Percentiles rank a stretch among this genome's conserved stretches.
phyloP scores from a whole-genome alignment of 1,140 invertebrate species.

The Akabosia matsudoensis region DNA sequence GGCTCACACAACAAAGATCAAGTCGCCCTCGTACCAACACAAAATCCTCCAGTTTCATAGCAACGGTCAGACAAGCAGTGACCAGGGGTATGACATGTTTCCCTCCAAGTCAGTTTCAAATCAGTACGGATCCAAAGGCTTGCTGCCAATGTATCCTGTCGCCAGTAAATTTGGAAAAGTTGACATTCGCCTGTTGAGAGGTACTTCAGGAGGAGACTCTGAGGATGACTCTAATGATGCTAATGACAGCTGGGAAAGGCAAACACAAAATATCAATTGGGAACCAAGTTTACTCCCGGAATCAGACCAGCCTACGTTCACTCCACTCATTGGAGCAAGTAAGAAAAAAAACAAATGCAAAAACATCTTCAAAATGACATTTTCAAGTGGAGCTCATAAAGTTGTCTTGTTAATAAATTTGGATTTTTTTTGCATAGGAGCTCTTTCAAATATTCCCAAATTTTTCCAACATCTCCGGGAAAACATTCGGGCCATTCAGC shows the following conservation, averaged over 20 bases:
- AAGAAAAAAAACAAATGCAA: slow-evolving; percentile 9
- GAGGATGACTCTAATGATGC: slow-evolving; percentile 5
- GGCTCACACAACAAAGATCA: slow-evolving; percentile 21
- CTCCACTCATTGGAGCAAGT: slow-evolving; percentile 37
- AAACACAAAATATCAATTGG: not conserved
- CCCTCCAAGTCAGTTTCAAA: not conserved
- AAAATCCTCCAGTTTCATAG: slow-evolving; percentile 28
- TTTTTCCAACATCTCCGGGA: slow-evolving; percentile 44
- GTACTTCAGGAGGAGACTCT: not conserved
- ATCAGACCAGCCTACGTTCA: slow-evolving; percentile 26
- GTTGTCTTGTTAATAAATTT: too few species aligned
- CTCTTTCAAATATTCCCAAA: slow-evolving; percentile 42
- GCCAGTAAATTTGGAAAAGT: not conserved
- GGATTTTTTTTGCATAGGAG: slow-evolving; percentile 34
- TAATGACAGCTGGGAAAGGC: not conserved
- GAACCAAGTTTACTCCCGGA: slow-evolving; percentile 2
- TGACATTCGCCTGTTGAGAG: not conserved
- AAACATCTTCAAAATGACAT: not conserved
- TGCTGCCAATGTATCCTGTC: not conserved
- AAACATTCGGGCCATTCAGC: slow-evolving; percentile 38
- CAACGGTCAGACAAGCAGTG: slow-evolving; percentile 23
- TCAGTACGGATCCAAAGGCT: not conserved
- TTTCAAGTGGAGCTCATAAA: too few species aligned
- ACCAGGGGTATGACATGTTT: not conserved
- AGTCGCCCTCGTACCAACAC: slow-evolving; percentile 35